phyloP scores from a whole-genome alignment of 1,140 invertebrate species.

The Vollenhovia emeryi region DNA sequence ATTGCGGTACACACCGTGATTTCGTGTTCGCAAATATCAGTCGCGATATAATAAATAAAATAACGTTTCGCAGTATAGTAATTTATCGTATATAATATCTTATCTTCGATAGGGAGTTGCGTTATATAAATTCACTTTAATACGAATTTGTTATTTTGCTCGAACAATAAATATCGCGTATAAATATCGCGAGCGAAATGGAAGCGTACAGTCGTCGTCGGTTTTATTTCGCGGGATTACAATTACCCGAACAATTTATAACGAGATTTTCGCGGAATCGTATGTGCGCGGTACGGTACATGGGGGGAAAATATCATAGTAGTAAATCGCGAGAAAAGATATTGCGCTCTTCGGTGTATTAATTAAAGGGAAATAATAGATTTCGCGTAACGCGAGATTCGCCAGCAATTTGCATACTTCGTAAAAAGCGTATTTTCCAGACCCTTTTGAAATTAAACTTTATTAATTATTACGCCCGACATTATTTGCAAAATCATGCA shows the following conservation, averaged over 20 bases:
- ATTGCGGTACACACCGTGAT: conserved; percentile 13
- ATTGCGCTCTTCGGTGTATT: conserved; percentile 4
- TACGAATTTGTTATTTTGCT: conserved; percentile 30
- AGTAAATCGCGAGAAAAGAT: conserved; percentile 16
- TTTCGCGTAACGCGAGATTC: conserved; percentile 11
- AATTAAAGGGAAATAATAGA: conserved; percentile 49
- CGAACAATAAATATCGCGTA: conserved; percentile 17
- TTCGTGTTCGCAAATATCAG: background rate
- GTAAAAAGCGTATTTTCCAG: conserved; percentile 1
- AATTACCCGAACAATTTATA: conserved; percentile 47
- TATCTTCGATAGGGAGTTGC: background rate
- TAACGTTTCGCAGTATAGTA: background rate
- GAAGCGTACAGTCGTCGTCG: conserved; percentile 8
- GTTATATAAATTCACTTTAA: conserved; percentile 24
- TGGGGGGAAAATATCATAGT: conserved; percentile 32
- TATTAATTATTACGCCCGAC: background rate
- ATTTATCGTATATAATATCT: conserved; percentile 1
- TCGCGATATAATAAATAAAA: conserved; percentile 14
- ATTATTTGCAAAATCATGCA: conserved; percentile 1
- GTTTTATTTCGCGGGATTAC: conserved; percentile 45
- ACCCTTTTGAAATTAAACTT: conserved; percentile 18
- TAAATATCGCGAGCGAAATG: background rate
- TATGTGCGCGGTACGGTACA: background rate
- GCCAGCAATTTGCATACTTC: conserved; percentile 31
- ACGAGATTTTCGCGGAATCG: conserved; percentile 30